Conservation (phyloP, 2,888 invertebrate species). For the Scaptomyza tumidula region DNA sequence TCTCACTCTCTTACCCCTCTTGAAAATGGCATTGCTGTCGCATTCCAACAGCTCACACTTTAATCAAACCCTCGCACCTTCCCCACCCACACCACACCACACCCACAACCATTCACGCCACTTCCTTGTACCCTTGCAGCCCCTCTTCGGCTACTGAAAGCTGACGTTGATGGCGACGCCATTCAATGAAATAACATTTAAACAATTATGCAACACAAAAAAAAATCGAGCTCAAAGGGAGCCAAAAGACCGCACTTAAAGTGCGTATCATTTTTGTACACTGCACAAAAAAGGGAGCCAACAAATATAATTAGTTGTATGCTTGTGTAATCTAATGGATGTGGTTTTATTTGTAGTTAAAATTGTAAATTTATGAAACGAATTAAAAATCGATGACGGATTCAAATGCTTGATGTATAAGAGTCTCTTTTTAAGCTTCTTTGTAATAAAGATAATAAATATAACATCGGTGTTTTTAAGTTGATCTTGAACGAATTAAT, state of each 20-base stretch:
- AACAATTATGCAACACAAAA: slow-evolving; percentile 62
- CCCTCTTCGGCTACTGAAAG: neutral
- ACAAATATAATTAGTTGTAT: neutral
- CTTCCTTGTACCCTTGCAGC: neutral
- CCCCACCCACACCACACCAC: neutral
- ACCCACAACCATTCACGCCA: neutral
- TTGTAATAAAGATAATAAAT: too few species aligned
- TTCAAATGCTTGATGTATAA: too few species aligned
- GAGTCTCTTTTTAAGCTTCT: too few species aligned
- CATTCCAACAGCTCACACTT: slow-evolving; percentile 14
- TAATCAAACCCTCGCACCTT: slow-evolving; percentile 9
- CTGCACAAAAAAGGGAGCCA: slow-evolving; percentile 11
- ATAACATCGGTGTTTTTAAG: too few species aligned
- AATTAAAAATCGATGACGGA: too few species aligned
- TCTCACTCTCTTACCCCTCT: too few species aligned
- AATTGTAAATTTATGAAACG: too few species aligned
- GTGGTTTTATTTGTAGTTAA: neutral
- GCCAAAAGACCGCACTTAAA: slow-evolving; percentile 3
- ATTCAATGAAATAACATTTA: slow-evolving; percentile 75
- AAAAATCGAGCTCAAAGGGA: slow-evolving; percentile 1
- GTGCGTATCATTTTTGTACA: slow-evolving; percentile 6
- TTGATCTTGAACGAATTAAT: too few species aligned
- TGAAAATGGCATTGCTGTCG: slow-evolving; percentile 7
- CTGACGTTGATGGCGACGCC: slow-evolving; percentile 35
- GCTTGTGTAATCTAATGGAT: neutral